Conservation (phyloP, 2,113 vertebrate species). For the Caloenas nicobarica region DNA sequence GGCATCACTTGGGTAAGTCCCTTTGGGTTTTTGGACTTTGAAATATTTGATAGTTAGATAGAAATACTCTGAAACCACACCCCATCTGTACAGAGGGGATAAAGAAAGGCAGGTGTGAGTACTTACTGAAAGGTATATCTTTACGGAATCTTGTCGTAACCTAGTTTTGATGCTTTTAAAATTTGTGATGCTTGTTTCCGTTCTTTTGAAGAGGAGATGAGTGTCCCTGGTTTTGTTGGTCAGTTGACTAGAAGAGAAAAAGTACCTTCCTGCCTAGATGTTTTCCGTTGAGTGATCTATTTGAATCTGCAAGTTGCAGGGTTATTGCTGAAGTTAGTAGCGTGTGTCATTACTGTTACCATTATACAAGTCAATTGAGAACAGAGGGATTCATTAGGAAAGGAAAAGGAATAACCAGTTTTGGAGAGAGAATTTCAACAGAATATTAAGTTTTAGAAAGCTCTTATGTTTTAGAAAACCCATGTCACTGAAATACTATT, state of each 20-base stretch:
- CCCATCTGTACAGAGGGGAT: neutral
- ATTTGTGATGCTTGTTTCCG: neutral
- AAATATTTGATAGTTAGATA: neutral
- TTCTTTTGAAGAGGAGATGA: neutral
- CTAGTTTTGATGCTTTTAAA: neutral
- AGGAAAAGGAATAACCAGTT: neutral
- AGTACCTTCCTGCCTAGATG: neutral
- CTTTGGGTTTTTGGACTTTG: neutral
- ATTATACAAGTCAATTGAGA: neutral
- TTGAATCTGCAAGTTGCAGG: neutral
- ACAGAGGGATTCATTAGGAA: neutral
- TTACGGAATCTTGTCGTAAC: neutral
- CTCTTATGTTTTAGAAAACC: neutral
- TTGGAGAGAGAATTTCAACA: neutral
- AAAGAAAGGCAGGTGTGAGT: neutral
- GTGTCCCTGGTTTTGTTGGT: neutral
- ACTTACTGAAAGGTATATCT: neutral
- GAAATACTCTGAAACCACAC: neutral
- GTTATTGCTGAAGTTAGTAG: neutral
- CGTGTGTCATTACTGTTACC: neutral
- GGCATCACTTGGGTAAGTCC: conserved; percentile 45
- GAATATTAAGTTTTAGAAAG: neutral
- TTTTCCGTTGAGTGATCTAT: neutral
- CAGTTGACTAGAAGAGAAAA: neutral
- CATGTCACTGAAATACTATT: neutral